These are phyloP conservation scores for Myopa testacea DNA, from an alignment of 2,888 invertebrate genomes.

Conservation along the genomic window DNA sequence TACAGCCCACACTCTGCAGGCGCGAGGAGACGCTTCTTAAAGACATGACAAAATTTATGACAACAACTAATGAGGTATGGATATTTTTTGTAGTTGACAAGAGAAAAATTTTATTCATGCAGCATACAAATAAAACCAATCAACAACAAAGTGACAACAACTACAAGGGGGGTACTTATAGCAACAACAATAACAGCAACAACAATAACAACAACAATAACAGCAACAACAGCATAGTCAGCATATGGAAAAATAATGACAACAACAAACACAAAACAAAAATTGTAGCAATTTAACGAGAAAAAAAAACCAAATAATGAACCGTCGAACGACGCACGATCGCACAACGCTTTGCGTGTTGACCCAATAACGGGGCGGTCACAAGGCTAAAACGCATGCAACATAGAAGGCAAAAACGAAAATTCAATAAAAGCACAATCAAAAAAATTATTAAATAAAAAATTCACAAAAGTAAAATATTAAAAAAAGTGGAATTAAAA, in stretches of 20 bases:
- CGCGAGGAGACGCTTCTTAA: not conserved
- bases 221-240: not conserved
- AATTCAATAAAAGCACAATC: slow-evolving; percentile 4
- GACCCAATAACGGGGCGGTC: slow-evolving; percentile 16
- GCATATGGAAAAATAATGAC: not conserved
- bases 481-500: not conserved
- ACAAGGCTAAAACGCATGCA: slow-evolving; percentile 17
- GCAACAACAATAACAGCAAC: not conserved
- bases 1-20: not conserved
- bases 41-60: slow-evolving; percentile 21
- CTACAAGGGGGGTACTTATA: not conserved
- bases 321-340: slow-evolving; percentile 13
- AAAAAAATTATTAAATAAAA: not conserved
- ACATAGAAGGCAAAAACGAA: not conserved
- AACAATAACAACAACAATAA: slow-evolving; percentile 4
- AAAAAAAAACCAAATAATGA: not conserved
- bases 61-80: slow-evolving; percentile 21
- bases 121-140: not conserved
- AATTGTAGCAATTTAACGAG: not conserved
- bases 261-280: not conserved
- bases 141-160: not conserved
- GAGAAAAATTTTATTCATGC: not conserved
- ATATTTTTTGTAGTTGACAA: slow-evolving; percentile 3
- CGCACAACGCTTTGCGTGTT: not conserved
- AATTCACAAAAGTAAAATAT: not conserved